Conservation (phyloP, 2,797 vertebrate genomes). For the Parotocinclus haroldoi region DNA sequence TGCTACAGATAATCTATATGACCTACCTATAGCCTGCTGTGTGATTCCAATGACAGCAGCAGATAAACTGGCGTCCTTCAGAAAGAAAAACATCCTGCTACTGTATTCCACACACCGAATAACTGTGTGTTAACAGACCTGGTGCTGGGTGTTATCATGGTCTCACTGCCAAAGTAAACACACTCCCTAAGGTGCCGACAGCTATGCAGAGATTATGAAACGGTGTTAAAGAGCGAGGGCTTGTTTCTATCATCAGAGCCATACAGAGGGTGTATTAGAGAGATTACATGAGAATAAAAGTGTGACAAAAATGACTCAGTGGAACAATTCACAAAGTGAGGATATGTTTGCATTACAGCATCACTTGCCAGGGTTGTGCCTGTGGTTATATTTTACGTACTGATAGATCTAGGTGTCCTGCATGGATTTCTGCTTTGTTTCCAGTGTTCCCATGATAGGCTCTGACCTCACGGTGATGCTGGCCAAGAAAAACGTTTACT, state of each 20-base stretch:
- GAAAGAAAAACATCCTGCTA: constrained; percentile 18
- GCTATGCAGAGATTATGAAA: constrained; percentile 36
- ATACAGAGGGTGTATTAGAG: constrained; percentile 44
- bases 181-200: constrained; percentile 42
- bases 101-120: constrained; percentile 49
- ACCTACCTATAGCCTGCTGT: too few relatives aligned
- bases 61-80: constrained; percentile 20
- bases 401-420: too few relatives aligned
- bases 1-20: too few relatives aligned
- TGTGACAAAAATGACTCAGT: neutral
- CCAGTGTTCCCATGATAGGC: too few relatives aligned
- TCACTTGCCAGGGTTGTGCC: neutral
- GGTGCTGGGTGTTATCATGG: constrained; percentile 50
- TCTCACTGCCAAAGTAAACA: constrained; percentile 53
- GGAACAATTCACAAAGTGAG: neutral
- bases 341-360: neutral
- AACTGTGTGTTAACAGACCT: constrained; percentile 62
- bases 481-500: too few relatives aligned
- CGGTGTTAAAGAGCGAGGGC: constrained; percentile 62
- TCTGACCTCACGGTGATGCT: too few relatives aligned
- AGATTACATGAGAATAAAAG: constrained; percentile 3
- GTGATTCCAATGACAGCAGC: neutral
- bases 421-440: too few relatives aligned
- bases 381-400: too few relatives aligned
- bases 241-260: constrained; percentile 41